These are phyloP conservation scores for Menidia beryllina DNA, from an alignment of 2,113 vertebrate genomes.

Conservation along the genomic window DNA sequence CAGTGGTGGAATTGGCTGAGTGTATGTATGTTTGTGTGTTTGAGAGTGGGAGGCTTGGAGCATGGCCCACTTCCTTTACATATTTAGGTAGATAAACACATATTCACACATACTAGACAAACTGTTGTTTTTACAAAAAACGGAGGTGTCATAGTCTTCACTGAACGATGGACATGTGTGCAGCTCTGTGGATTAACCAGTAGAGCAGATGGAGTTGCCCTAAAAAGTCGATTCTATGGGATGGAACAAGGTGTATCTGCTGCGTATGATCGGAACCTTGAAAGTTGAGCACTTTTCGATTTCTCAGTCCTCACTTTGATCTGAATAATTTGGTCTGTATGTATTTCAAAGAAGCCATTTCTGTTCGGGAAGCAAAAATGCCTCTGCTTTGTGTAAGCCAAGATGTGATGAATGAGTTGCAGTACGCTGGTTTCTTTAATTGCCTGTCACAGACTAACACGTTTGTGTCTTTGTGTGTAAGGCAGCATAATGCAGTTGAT, in stretches of 20 bases:
- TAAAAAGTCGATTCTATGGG: slow-evolving; percentile 12
- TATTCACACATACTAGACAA: slow-evolving; percentile 37
- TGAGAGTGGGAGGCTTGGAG: slow-evolving; percentile 44
- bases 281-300: slow-evolving; percentile 25
- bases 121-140: slow-evolving; percentile 23
- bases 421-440: slow-evolving; percentile 18
- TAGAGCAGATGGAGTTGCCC: background rate
- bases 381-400: slow-evolving; percentile 1
- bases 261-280: slow-evolving; percentile 28
- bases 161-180: slow-evolving; percentile 14
- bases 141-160: slow-evolving; percentile 12
- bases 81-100: slow-evolving; percentile 59
- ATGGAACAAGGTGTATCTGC: slow-evolving; percentile 38
- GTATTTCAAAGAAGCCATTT: background rate
- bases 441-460: background rate
- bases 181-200: background rate
- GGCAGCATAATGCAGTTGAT: slow-evolving; percentile 21
- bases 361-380: background rate
- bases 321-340: background rate
- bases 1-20: slow-evolving; percentile 24
- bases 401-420: slow-evolving; percentile 1
- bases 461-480: slow-evolving; percentile 5
- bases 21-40: slow-evolving; percentile 34
- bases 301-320: slow-evolving; percentile 23
- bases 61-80: slow-evolving; percentile 36